Percentiles rank a stretch among this genome's conserved stretches.
Evolutionary conservation across 2,888 invertebrate genomes (phyloP).

Genomic region (Chloromyia formosa): DNA sequence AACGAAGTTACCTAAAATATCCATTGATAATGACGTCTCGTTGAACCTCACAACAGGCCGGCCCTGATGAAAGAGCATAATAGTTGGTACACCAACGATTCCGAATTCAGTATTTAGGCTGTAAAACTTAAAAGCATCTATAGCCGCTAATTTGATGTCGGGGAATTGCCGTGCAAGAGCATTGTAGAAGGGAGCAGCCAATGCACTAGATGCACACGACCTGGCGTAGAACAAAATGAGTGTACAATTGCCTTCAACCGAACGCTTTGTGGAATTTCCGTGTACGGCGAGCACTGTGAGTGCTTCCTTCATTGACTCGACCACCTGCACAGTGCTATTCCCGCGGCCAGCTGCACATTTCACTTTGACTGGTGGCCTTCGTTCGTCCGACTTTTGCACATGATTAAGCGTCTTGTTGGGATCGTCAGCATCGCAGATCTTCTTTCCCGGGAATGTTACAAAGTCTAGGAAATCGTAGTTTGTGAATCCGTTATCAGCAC

Average conservation of each 20-base stretch:
- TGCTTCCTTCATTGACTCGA: constrained; percentile 59
- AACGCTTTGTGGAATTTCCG: constrained; percentile 66
- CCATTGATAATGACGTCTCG: constrained; percentile 80
- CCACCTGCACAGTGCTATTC: constrained; percentile 54
- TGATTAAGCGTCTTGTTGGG: constrained; percentile 54
- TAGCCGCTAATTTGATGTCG: constrained; percentile 84
- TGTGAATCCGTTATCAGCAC: not conserved
- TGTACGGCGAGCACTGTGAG: constrained; percentile 59
- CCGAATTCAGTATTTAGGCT: constrained; percentile 91
- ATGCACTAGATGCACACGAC: constrained; percentile 89
- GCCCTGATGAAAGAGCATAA: constrained; percentile 90
- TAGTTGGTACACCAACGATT: constrained; percentile 87
- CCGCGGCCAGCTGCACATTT: constrained; percentile 56
- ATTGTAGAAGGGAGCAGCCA: constrained; percentile 90
- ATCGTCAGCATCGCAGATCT: constrained; percentile 56
- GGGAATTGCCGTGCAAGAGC: constrained; percentile 88
- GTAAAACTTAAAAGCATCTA: constrained; percentile 86
- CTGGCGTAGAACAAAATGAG: constrained; percentile 89
- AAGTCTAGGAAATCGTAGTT: constrained; percentile 57
- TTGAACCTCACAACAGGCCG: constrained; percentile 85
- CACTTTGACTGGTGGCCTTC: constrained; percentile 58
- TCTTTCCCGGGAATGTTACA: constrained; percentile 54
- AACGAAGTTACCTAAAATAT: constrained; percentile 81
- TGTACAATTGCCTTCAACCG: constrained; percentile 75
- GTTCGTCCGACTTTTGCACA: constrained; percentile 45